Conservation (phyloP, 2,888 invertebrate species). For the Lasioglossum leucozonium region DNA sequence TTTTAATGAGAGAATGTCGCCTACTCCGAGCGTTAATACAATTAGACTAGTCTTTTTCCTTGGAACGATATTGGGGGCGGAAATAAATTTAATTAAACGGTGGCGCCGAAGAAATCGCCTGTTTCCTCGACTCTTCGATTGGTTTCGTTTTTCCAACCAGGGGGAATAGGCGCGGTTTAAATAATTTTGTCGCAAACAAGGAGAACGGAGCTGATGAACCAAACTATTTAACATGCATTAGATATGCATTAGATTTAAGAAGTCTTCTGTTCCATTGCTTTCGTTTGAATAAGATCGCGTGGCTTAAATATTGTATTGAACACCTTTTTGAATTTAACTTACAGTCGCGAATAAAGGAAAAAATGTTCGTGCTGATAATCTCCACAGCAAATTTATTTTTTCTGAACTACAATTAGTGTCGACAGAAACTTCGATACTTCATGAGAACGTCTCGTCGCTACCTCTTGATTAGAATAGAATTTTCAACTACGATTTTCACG, state of each 20-base stretch:
- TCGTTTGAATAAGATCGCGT: no score
- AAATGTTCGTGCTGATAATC: no score
- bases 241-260: background rate
- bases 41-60: conserved; percentile 42
- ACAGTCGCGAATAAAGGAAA: no score
- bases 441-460: no score
- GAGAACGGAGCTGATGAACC: background rate
- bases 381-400: no score
- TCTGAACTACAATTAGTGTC: no score
- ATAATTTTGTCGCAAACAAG: conserved; percentile 17
- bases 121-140: background rate
- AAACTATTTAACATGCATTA: conserved; percentile 21
- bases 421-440: no score
- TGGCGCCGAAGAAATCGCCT: background rate
- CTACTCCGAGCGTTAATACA: conserved; percentile 47
- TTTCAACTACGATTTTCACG: no score
- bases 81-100: conserved; percentile 52
- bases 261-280: no score
- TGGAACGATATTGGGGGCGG: background rate
- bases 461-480: no score
- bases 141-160: background rate
- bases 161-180: conserved; percentile 24
- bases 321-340: no score
- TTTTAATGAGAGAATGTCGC: conserved; percentile 63
- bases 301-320: no score